phyloP scores from a whole-genome alignment of 2,888 invertebrate genomes.

The Hirtodrosophila duncani region DNA sequence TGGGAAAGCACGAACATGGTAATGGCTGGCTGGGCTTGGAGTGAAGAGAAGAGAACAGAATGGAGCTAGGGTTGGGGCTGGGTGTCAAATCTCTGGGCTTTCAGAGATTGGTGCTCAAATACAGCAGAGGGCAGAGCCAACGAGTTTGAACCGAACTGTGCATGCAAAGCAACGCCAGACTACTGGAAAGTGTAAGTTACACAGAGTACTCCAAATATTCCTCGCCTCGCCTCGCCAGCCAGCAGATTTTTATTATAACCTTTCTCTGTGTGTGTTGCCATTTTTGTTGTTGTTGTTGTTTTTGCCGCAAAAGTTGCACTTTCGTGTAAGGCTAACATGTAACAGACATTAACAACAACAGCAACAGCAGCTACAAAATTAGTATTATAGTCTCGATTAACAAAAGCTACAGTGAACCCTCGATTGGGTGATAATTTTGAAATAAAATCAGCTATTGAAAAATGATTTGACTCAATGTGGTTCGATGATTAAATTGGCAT shows the following conservation, averaged over 20 bases:
- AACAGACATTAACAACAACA: constrained; percentile 28
- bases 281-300: constrained; percentile 5
- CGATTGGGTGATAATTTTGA: too few species aligned
- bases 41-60: constrained; percentile 2
- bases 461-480: too few species aligned
- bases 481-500: too few species aligned
- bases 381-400: neutral
- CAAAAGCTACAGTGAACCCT: too few species aligned
- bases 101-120: too few species aligned
- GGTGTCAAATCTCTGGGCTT: constrained; percentile 3
- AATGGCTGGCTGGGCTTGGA: constrained; percentile 12
- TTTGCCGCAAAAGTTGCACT: constrained; percentile 64
- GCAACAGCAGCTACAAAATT: constrained; percentile 8
- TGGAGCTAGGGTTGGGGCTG: constrained; percentile 6
- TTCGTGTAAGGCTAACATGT: constrained; percentile 64
- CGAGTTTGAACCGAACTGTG: constrained; percentile 68
- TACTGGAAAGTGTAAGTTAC: constrained; percentile 33
- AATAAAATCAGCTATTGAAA: too few species aligned
- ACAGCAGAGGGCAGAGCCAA: constrained; percentile 24
- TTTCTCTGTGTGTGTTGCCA: constrained; percentile 44
- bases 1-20: constrained; percentile 47
- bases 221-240: too few species aligned
- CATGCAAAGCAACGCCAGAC: constrained; percentile 57
- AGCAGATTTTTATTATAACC: constrained; percentile 61
- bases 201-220: too few species aligned